These are phyloP conservation scores for Neolamprologus tretocephalus DNA, from an alignment of 2,113 vertebrate genomes.

Conservation along the genomic window DNA sequence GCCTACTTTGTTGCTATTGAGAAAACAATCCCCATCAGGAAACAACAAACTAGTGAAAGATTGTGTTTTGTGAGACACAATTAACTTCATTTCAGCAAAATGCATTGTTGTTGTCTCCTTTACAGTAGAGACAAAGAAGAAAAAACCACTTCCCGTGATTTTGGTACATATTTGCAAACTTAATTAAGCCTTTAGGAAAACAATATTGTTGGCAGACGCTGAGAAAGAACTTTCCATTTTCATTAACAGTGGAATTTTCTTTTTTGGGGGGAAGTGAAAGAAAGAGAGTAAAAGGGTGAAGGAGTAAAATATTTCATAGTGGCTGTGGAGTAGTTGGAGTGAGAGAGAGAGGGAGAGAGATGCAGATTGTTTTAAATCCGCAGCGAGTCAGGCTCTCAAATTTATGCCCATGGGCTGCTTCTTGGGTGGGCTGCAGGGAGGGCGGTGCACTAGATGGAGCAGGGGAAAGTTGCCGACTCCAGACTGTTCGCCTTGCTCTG, in stretches of 20 bases:
- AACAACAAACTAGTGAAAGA: constrained; percentile 15
- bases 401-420: constrained; percentile 80
- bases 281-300: constrained; percentile 36
- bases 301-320: constrained; percentile 41
- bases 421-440: constrained; percentile 78
- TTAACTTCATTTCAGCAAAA: constrained; percentile 24
- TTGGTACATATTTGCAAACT: constrained; percentile 30
- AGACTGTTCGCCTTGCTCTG: constrained; percentile 64
- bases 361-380: constrained; percentile 77
- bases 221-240: constrained; percentile 64
- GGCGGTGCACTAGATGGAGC: constrained; percentile 55
- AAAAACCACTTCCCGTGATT: neutral
- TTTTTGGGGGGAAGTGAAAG: constrained; percentile 15
- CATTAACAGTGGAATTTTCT: constrained; percentile 63
- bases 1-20: neutral
- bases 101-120: neutral
- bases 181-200: constrained; percentile 61
- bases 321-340: constrained; percentile 31
- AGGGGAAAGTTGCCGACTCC: constrained; percentile 68
- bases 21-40: constrained; percentile 13
- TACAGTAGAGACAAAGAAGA: neutral
- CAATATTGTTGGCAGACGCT: constrained; percentile 62
- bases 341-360: constrained; percentile 55
- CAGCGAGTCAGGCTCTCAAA: constrained; percentile 77
- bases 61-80: constrained; percentile 5